phyloP scores from a whole-genome alignment of 2,888 invertebrate species.

The Pimpla rufipes region DNA sequence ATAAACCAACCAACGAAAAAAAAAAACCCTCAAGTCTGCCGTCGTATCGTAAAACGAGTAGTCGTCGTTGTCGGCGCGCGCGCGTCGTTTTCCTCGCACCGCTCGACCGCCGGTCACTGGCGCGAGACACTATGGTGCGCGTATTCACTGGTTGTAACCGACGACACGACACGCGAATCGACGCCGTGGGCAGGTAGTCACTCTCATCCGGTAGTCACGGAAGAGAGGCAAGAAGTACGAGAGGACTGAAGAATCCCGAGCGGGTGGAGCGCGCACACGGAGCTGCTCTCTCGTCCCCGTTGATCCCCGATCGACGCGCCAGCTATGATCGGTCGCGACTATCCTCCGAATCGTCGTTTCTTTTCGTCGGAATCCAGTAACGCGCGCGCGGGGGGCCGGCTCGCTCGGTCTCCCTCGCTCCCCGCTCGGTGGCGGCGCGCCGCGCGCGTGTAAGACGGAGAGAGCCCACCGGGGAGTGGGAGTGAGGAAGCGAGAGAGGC shows the following conservation, averaged over 20 bases:
- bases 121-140: no score
- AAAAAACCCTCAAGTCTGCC: no score
- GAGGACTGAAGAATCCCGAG: conserved; percentile 60
- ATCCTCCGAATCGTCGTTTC: conserved; percentile 85
- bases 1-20: no score
- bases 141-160: no score
- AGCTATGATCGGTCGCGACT: conserved; percentile 85
- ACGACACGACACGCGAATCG: no score
- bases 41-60: no score
- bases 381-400: conserved; percentile 63
- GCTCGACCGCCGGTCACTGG: no score
- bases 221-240: conserved; percentile 61
- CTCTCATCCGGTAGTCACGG: conserved; percentile 59
- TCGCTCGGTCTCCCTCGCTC: no score
- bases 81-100: no score
- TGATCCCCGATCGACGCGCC: conserved; percentile 84
- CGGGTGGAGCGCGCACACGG: conserved; percentile 66
- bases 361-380: conserved; percentile 84
- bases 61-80: no score
- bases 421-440: no score
- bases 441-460: conserved; percentile 66
- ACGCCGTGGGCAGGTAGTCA: conserved; percentile 43
- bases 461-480: conserved; percentile 67
- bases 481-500: conserved; percentile 67
- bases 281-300: conserved; percentile 66